Evolutionary conservation across 2,888 invertebrate genomes (phyloP).

Genomic region (Siphlonurus alternatus): DNA sequence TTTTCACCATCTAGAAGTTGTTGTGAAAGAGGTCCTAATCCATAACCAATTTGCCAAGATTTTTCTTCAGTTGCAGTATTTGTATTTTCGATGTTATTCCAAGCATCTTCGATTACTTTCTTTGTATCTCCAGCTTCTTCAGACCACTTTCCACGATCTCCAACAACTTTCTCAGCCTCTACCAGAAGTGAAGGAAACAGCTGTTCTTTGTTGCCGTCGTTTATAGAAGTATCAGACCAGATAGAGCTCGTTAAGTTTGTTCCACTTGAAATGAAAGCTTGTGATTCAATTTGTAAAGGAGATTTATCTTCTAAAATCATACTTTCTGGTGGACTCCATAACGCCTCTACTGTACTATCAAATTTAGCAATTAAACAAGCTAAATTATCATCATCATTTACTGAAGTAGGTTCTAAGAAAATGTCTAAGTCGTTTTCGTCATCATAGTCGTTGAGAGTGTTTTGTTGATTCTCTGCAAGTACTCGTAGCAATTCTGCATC

Average conservation of each 20-base stretch:
- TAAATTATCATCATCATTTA: not conserved
- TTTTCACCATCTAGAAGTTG: not conserved
- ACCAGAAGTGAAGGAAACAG: conserved; percentile 6
- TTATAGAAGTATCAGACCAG: conserved; percentile 25
- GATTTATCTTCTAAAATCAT: not conserved
- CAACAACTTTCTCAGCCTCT: conserved; percentile 6
- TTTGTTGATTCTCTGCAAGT: not conserved
- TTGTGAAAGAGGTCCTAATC: not conserved
- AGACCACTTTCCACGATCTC: conserved; percentile 5
- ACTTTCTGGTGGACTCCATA: not conserved
- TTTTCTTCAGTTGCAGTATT: not conserved
- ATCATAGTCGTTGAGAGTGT: not conserved
- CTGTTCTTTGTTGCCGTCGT: conserved; percentile 1
- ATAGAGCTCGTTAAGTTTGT: conserved; percentile 35
- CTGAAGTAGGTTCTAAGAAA: not conserved
- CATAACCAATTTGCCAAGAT: not conserved
- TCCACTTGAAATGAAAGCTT: conserved; percentile 27
- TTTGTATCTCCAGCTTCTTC: conserved; percentile 4
- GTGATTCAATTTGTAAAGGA: not conserved
- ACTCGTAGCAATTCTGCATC: not conserved
- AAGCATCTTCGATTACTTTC: conserved; percentile 1
- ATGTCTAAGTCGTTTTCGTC: not conserved
- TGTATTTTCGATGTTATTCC: conserved; percentile 5
- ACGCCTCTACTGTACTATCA: not conserved
- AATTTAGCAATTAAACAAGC: not conserved